Evolutionary conservation across 2,888 invertebrate genomes (phyloP).

Genomic region (Drosophila infuscata): DNA sequence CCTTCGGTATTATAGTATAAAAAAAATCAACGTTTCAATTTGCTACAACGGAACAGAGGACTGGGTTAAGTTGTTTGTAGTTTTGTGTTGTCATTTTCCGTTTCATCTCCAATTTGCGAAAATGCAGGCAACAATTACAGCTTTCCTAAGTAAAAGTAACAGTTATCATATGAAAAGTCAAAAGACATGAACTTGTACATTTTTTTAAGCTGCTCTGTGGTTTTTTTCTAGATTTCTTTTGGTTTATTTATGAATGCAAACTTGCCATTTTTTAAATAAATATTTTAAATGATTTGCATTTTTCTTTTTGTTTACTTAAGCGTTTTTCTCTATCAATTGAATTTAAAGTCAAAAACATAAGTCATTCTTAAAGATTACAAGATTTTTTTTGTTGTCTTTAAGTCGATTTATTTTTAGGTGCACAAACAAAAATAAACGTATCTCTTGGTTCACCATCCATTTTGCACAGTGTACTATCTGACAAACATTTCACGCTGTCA

Average conservation of each 20-base stretch:
- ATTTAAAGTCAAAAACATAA: background rate
- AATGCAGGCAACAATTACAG: background rate
- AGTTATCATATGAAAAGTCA: background rate
- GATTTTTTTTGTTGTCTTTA: background rate
- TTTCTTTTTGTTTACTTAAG: background rate
- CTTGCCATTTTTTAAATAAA: no score
- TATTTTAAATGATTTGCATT: background rate
- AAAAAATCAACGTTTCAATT: no score
- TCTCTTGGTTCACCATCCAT: background rate
- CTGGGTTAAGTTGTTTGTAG: background rate
- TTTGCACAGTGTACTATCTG: slow-evolving; percentile 28
- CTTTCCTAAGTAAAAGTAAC: background rate
- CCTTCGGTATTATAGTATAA: no score
- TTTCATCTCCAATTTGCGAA: background rate
- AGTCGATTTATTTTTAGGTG: background rate
- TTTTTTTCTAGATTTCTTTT: background rate
- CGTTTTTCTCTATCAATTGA: background rate
- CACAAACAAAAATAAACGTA: background rate
- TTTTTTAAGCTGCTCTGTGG: background rate
- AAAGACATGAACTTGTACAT: no score
- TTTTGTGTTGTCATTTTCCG: background rate
- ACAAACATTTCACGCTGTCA: slow-evolving; percentile 31
- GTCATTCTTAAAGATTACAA: background rate
- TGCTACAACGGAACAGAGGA: no score
- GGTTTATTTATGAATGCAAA: background rate